Conservation (phyloP, 2,797 vertebrate species). For the Holocentrus rufus region DNA sequence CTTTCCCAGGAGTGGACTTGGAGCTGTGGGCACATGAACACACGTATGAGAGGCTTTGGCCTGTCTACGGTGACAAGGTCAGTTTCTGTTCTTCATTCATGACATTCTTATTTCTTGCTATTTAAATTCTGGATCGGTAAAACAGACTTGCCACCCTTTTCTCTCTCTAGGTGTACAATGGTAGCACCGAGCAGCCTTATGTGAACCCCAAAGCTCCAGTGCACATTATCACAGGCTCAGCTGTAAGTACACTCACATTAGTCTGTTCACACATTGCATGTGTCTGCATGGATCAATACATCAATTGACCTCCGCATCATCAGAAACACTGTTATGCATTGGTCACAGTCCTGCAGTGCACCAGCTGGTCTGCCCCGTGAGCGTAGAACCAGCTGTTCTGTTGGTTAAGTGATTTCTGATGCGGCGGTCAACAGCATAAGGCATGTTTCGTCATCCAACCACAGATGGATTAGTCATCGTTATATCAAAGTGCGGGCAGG, state of each 20-base stretch:
- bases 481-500: slow-evolving; percentile 56
- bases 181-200: slow-evolving; percentile 85
- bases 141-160: slow-evolving; percentile 15
- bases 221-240: slow-evolving; percentile 91
- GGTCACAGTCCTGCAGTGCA: slow-evolving; percentile 46
- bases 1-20: slow-evolving; percentile 87
- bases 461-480: slow-evolving; percentile 69
- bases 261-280: slow-evolving; percentile 1
- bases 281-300: slow-evolving; percentile 25
- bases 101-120: slow-evolving; percentile 6
- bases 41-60: slow-evolving; percentile 91
- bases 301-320: slow-evolving; percentile 48
- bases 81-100: slow-evolving; percentile 30
- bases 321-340: slow-evolving; percentile 54
- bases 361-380: slow-evolving; percentile 57
- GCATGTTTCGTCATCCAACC: slow-evolving; percentile 61
- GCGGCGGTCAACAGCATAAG: slow-evolving; percentile 58
- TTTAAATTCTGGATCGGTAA: slow-evolving; percentile 12
- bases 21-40: slow-evolving; percentile 93
- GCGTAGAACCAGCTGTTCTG: slow-evolving; percentile 63
- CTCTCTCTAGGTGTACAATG: slow-evolving; percentile 84
- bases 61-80: slow-evolving; percentile 88
- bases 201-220: slow-evolving; percentile 88
- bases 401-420: slow-evolving; percentile 66
- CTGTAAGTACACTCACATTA: slow-evolving; percentile 80